Evolutionary conservation across 2,888 invertebrate species (phyloP).

Genomic region (Morinoia aosen): DNA sequence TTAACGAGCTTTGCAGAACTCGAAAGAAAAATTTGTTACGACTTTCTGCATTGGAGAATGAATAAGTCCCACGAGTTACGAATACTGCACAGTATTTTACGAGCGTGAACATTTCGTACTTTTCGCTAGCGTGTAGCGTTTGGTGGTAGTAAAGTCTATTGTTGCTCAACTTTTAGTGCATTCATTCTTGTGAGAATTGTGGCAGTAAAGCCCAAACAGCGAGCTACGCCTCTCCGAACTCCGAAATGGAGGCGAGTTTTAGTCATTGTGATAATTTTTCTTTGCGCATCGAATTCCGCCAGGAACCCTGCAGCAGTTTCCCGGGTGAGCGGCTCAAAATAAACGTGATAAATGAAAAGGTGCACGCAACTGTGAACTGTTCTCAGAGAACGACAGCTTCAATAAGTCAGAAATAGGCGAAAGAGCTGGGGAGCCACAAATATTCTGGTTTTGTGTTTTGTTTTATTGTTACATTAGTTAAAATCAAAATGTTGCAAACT

Average conservation of each 20-base stretch:
- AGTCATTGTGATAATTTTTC: conserved; percentile 46
- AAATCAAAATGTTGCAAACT: not conserved
- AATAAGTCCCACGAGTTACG: conserved; percentile 49
- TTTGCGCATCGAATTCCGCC: conserved; percentile 37
- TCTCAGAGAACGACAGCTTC: not conserved
- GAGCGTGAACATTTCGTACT: conserved; percentile 50
- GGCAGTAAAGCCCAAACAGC: conserved; percentile 46
- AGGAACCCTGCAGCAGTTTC: not conserved
- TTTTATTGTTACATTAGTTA: not conserved
- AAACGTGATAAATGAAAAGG: not conserved
- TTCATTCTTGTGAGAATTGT: conserved; percentile 50
- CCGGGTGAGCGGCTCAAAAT: not conserved
- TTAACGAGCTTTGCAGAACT: conserved; percentile 52
- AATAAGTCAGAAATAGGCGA: not conserved
- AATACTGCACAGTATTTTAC: conserved; percentile 43
- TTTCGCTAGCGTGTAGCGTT: conserved; percentile 36
- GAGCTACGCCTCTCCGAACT: conserved; percentile 34
- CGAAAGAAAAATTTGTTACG: conserved; percentile 43
- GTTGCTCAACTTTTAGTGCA: conserved; percentile 48
- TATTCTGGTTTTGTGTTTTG: not conserved
- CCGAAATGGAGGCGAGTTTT: conserved; percentile 40
- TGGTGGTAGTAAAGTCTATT: conserved; percentile 52
- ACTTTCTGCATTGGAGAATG: conserved; percentile 52
- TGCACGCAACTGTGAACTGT: conserved; percentile 3
- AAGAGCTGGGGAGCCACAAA: not conserved